These are phyloP conservation scores for Pollachius pollachius DNA, from an alignment of 2,113 vertebrate genomes.

Conservation along the genomic window DNA sequence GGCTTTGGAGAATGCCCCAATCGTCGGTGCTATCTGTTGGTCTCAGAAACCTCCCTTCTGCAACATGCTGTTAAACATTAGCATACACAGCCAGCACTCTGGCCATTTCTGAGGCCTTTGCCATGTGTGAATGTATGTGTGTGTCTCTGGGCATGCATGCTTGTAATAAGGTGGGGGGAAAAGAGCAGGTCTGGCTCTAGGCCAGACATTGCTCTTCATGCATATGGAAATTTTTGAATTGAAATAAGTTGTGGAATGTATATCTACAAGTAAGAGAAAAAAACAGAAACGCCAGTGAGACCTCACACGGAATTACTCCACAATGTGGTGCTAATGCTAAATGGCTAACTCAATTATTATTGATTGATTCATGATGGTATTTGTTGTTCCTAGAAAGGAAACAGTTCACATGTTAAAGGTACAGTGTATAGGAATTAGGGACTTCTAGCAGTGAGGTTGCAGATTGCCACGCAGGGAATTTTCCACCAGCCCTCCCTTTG, in stretches of 20 bases:
- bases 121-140: too few relatives aligned
- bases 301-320: neutral
- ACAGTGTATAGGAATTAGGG: too few relatives aligned
- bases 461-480: too few relatives aligned
- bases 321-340: conserved; percentile 3
- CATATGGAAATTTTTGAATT: neutral
- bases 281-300: conserved; percentile 1
- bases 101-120: conserved; percentile 6
- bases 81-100: conserved; percentile 20
- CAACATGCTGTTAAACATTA: conserved; percentile 34
- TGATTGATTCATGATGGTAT: too few relatives aligned
- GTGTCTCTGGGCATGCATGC: too few relatives aligned
- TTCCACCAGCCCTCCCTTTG: too few relatives aligned
- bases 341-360: neutral
- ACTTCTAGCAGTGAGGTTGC: too few relatives aligned
- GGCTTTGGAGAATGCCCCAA: conserved; percentile 12
- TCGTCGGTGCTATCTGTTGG: conserved; percentile 36
- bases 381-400: too few relatives aligned
- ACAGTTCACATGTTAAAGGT: too few relatives aligned
- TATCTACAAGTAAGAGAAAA: conserved; percentile 18
- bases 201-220: too few relatives aligned
- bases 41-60: conserved; percentile 29
- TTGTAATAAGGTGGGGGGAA: too few relatives aligned
- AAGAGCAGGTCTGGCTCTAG: too few relatives aligned
- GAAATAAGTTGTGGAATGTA: conserved; percentile 53